Evolutionary conservation across 2,888 invertebrate species (phyloP).

Genomic region (Halictus ligatus): DNA sequence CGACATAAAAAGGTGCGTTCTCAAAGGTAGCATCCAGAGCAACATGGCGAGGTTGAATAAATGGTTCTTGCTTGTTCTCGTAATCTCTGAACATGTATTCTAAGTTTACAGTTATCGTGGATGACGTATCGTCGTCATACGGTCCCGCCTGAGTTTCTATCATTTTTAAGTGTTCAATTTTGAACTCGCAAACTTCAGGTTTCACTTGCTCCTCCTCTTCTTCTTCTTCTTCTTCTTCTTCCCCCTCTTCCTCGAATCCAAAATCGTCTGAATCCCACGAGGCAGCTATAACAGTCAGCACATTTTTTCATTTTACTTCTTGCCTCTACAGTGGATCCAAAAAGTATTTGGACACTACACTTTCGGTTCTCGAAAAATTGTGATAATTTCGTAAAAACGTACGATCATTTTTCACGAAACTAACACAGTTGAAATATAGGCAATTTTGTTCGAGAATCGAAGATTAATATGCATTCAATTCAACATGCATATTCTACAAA

Average conservation of each 20-base stretch:
- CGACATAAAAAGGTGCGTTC: conserved; percentile 85
- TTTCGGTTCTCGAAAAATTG: not conserved
- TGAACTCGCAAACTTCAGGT: not conserved
- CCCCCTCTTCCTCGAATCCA: conserved; percentile 36
- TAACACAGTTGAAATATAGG: no score
- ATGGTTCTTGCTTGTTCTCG: not conserved
- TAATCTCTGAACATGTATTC: conserved; percentile 51
- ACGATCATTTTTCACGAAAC: no score
- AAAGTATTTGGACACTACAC: not conserved
- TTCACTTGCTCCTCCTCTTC: conserved; percentile 1
- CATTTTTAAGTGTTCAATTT: not conserved
- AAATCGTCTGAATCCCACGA: conserved; percentile 22
- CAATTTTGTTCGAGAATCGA: no score
- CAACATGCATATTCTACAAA: no score
- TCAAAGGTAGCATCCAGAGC: conserved; percentile 85
- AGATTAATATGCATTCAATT: no score
- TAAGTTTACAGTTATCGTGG: conserved; percentile 57
- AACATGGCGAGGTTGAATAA: conserved; percentile 60
- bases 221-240: conserved; percentile 5
- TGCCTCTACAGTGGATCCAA: not conserved
- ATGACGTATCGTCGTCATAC: conserved; percentile 31
- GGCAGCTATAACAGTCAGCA: conserved; percentile 2
- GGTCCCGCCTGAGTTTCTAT: not conserved
- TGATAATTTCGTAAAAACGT: not conserved
- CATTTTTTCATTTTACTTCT: not conserved